Evolutionary conservation across 2,113 vertebrate genomes (phyloP).

Genomic region (Pomatorhinus ruficollis): DNA sequence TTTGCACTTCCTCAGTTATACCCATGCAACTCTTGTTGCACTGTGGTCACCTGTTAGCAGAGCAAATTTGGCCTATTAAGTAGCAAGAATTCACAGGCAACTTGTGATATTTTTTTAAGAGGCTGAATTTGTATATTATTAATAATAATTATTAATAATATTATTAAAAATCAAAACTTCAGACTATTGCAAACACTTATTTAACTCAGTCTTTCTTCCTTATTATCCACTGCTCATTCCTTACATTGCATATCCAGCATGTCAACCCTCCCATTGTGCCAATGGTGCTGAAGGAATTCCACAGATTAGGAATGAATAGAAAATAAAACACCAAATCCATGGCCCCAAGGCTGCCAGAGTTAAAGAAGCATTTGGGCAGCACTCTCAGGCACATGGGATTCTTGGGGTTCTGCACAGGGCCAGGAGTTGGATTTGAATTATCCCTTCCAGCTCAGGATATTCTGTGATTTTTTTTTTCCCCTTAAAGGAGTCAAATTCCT

Average conservation of each 20-base stretch:
- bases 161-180: neutral
- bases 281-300: neutral
- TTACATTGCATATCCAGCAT: neutral
- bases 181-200: neutral
- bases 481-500: neutral
- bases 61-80: neutral
- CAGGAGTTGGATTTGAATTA: neutral
- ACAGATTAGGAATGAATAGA: neutral
- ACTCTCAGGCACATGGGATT: neutral
- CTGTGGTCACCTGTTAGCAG: neutral
- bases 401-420: neutral
- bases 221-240: neutral
- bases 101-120: neutral
- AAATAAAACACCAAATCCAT: neutral
- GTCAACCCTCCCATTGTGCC: neutral
- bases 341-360: neutral
- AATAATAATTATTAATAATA: no score
- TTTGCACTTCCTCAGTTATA: neutral
- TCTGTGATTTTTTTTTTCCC: no score
- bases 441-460: neutral
- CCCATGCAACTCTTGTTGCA: rapidly evolving
- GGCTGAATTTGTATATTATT: neutral
- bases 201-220: neutral
- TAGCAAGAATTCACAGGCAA: neutral
- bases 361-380: neutral